Conservation (phyloP, 1,140 invertebrate genomes). For the Drosophila virilis region DNA sequence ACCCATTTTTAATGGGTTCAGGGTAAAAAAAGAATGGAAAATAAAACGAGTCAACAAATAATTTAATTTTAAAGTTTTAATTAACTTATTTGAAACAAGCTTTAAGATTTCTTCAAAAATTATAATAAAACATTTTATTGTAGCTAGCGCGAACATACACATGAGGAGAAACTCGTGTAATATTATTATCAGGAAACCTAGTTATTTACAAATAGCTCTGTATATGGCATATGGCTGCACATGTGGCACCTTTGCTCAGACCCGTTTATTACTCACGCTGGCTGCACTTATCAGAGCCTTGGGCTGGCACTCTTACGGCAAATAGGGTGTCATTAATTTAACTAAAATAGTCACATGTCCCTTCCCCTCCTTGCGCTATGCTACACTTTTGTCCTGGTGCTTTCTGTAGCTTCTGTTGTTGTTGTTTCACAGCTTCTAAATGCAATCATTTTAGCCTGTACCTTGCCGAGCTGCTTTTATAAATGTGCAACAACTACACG, state of each 20-base stretch:
- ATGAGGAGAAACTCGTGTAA: background rate
- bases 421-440: constrained; percentile 40
- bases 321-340: constrained; percentile 81
- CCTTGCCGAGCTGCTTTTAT: constrained; percentile 53
- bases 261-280: constrained; percentile 54
- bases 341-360: constrained; percentile 71
- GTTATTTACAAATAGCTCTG: constrained; percentile 18
- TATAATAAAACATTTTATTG: no score
- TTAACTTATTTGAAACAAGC: no score
- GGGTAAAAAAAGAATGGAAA: no score
- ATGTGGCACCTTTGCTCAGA: constrained; percentile 12
- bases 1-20: no score
- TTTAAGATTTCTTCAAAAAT: no score
- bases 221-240: constrained; percentile 23
- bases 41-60: no score
- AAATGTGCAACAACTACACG: constrained; percentile 75
- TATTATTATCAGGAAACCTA: constrained; percentile 13
- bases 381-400: constrained; percentile 31
- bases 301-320: constrained; percentile 62
- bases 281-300: constrained; percentile 70
- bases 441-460: constrained; percentile 76
- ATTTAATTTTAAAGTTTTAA: no score
- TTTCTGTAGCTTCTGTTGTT: constrained; percentile 12
- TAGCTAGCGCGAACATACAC: no score
- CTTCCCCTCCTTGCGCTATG: background rate